Evolutionary conservation across 2,888 invertebrate genomes (phyloP), one percentile per base, ranked within the genome.

Genomic region (Drosophila gaucha): DNA sequence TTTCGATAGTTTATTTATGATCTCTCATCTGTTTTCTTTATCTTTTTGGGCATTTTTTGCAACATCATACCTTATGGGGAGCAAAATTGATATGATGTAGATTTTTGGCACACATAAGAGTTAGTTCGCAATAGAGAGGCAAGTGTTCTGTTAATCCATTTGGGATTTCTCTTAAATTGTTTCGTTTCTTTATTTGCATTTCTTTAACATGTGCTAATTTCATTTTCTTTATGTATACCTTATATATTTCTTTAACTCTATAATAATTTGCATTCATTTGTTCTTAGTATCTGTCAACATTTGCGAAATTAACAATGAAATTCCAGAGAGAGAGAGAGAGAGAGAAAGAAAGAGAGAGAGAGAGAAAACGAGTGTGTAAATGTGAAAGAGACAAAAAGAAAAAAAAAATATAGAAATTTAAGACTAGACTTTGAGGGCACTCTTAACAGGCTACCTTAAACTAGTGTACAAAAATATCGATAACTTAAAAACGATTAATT

Each of bases 391-490:
- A n/a, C 14, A 16, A 36, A 38, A 38, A 26, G 20, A 28, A 14
- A 12, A 55, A 33, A 18, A 36, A 58, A 30, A 33, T 6, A 8
- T 18, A 28, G 18, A 44, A 4, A 22, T 26, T 69, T 51, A 58
- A 63, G 47, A 64, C 64, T 73, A 67, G 57, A 55, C 36, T 57
- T 20, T 20, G 57, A 50, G 30, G 16, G n/a, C n/a, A 66, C 60
- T 60, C 75, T 78, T 75, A 68, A 59, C 28, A 22, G 56, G 51
- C 74, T 75, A 78, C n/a, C 88, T 82, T 82, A 87, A 74, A 62
- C 83, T 82, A 87, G 72, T 85, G 86, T 82, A 82, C 72, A 87
- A 82, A 82, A 82, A 87, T 82, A 87, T 87, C 55, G 54, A 64
- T 82, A 87, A 87, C 86, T 74, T 82, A 85, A 67, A 49, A 74